phyloP scores from a whole-genome alignment of 1,140 invertebrate species.

The Anastrepha obliqua region DNA sequence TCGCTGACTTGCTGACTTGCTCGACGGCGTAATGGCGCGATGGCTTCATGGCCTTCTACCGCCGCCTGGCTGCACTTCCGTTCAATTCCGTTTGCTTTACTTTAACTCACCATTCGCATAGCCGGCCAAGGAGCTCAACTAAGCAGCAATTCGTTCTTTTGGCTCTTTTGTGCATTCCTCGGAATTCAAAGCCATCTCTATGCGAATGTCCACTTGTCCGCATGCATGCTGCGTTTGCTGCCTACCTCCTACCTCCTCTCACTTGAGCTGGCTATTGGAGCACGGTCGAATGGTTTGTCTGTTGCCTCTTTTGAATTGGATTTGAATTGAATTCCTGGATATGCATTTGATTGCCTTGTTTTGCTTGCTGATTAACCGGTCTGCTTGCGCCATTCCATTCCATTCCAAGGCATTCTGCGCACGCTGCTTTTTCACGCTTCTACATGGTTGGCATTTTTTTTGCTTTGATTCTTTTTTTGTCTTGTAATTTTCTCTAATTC shows the following conservation, averaged over 20 bases:
- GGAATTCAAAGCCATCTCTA: not conserved
- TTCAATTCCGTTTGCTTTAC: constrained; percentile 10
- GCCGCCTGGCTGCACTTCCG: constrained; percentile 29
- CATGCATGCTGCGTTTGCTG: not conserved
- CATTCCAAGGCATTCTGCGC: constrained; percentile 24
- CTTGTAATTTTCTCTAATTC: not conserved
- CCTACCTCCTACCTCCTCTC: not conserved
- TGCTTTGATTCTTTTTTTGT: not conserved
- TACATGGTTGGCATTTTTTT: constrained; percentile 41
- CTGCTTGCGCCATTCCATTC: constrained; percentile 13
- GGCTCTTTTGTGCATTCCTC: not conserved
- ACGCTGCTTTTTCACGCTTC: constrained; percentile 48
- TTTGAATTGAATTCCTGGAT: constrained; percentile 47
- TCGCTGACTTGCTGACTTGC: constrained; percentile 42
- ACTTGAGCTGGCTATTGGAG: too few relatives aligned
- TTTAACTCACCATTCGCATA: not conserved
- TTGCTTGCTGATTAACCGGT: constrained; percentile 37
- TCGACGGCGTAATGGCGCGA: not conserved
- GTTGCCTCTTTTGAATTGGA: constrained; percentile 40
- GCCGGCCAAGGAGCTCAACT: not conserved
- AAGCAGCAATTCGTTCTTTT: not conserved
- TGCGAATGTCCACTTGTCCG: constrained; percentile 20
- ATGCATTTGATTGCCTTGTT: constrained; percentile 38
- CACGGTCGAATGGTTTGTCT: not conserved
- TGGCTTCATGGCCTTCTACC: constrained; percentile 22